Evolutionary conservation across 2,888 invertebrate genomes (phyloP).

Genomic region (Amiota mariae): DNA sequence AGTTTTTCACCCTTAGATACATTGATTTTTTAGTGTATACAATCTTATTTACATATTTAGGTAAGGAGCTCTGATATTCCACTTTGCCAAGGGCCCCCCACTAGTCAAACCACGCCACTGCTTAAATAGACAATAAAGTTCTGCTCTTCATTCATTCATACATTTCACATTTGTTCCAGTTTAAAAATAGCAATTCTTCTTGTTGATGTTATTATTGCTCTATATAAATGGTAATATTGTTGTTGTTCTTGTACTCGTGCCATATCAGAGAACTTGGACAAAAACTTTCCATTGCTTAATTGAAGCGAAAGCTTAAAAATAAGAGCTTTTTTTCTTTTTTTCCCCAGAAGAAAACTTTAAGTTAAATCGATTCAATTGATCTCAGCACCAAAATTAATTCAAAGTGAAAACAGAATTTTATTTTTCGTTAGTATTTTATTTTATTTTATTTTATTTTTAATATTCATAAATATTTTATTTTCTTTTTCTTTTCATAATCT

Average conservation of each 20-base stretch:
- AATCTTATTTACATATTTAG: too few species aligned
- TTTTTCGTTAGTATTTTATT: constrained; percentile 37
- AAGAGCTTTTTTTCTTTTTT: neutral
- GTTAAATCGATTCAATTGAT: too few species aligned
- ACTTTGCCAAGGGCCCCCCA: too few species aligned
- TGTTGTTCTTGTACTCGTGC: constrained; percentile 23
- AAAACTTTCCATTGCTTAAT: constrained; percentile 55
- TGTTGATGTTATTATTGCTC: neutral
- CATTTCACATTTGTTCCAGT: neutral
- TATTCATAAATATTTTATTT: constrained; percentile 56
- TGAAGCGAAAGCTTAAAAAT: constrained; percentile 31
- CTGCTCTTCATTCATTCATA: too few species aligned
- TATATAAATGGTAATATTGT: neutral
- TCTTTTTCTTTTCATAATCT: constrained; percentile 48
- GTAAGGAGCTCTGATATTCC: too few species aligned
- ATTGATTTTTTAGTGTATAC: too few species aligned
- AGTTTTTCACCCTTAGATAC: too few species aligned
- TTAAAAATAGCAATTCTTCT: neutral
- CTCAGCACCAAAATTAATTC: too few species aligned
- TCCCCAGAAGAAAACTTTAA: too few species aligned
- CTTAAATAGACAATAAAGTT: too few species aligned
- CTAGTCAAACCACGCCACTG: too few species aligned
- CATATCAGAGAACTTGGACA: constrained; percentile 39
- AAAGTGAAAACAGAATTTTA: too few species aligned
- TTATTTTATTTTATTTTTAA: constrained; percentile 32